Conservation (phyloP, 2,113 vertebrate species). For the Zonotrichia leucophrys region DNA sequence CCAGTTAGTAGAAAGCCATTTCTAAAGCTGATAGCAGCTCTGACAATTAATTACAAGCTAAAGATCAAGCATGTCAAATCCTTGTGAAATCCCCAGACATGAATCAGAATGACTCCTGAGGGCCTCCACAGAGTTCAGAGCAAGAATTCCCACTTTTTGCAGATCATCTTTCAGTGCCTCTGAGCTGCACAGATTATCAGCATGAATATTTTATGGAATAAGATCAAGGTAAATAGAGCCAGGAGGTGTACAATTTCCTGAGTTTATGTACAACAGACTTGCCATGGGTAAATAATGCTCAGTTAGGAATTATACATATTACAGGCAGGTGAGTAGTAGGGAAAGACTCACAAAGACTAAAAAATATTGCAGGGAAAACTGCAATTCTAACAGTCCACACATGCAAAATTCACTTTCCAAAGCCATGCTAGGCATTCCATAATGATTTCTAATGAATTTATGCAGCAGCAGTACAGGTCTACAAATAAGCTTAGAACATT, state of each 20-base stretch:
- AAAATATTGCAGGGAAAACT: background rate
- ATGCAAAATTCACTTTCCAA: background rate
- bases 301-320: no score
- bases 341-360: background rate
- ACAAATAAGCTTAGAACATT: background rate
- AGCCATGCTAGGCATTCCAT: fast-evolving
- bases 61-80: constrained; percentile 57
- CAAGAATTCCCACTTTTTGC: background rate
- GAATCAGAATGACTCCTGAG: background rate
- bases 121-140: background rate
- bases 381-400: background rate
- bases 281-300: background rate
- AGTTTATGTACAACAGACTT: background rate
- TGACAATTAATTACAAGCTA: constrained; percentile 51
- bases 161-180: background rate
- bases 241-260: background rate
- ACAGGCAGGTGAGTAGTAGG: background rate
- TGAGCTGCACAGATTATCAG: background rate
- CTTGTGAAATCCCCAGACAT: constrained; percentile 2
- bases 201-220: background rate
- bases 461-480: background rate
- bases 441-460: background rate
- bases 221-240: background rate
- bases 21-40: constrained; percentile 27
- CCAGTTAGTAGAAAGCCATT: background rate